Evolutionary conservation across 2,888 invertebrate species (phyloP), one percentile per base, ranked within the genome.

Genomic region (Tanypteryx hageni): DNA sequence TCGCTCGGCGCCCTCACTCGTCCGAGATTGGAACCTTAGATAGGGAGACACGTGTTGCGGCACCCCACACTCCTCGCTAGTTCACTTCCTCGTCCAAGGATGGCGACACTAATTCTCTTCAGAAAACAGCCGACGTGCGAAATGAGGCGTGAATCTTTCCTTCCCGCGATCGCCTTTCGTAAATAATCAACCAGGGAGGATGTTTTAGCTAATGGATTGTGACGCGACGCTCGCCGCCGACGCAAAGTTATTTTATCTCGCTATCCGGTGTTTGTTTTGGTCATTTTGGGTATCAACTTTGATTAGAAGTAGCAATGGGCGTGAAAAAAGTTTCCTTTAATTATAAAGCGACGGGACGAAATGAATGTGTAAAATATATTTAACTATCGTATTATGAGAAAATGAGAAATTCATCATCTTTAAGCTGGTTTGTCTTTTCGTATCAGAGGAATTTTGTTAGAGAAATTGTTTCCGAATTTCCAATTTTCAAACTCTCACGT

Each of bases 201-300:
- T 76, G 76, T 76, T 76, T 76, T 76, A 76, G 76, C 76, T 76
- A 76, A 76, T 76, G 76, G 27, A 76, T 76, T 76, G 76, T 76
- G 76, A 76, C 76, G 76, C 76, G 76, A 7, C 76, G n/a, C 16
- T 16, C 18, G 64, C 64, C 64, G 68, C 68, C 68, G 68, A 68
- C 68, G 68, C 18, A n/a, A 68, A 68, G 68, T 27, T 76, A 76
- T 76, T 76, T 76, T 76, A 76, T 76, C 76, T 76, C 27, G 22
- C 76, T 76, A 76, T 76, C 76, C 76, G 76, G 22, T 76, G 76
- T 76, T 76, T 76, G 76, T 10, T 76, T 76, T 76, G 22, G 22
- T 27, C 22, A 13, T 76, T 76, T 76, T 22, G 76, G 11, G 76
- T n/a, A 76, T 76, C 76, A 27, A 22, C 76, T 76, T 76, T 76